Base-by-base conservation (phyloP, 2,888 invertebrate species). In the Thera obeliscata region DNA sequence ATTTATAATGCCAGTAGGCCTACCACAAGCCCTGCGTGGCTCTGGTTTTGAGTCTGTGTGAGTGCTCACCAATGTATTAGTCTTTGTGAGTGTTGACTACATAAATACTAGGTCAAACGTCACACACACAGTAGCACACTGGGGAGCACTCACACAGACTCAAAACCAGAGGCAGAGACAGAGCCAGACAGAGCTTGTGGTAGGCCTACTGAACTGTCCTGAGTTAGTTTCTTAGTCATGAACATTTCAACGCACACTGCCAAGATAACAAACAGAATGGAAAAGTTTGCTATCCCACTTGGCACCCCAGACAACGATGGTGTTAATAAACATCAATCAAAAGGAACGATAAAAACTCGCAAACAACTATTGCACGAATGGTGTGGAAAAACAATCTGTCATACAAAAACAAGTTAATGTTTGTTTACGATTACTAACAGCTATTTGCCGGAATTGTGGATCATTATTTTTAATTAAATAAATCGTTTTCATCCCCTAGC, bases 391-490 rank as follows among this genome's bases (percentile, higher is more conserved):
- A 33, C 52, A 9, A 52, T 52, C 8, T 33, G 52, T 52, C 52
- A 52, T 22, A 50, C 12, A 33, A 7, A 52, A 52, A 33, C 52
- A 52, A 52, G 67, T 64, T 69, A 63, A 69, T 60, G 56, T 59
- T 62, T 66, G 65, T 69, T 62, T 69, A 66, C 59, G 56, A 62
- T 64, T 61, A 52, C 64, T 61, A 66, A 69, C 64, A 58, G 69
- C 50, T 61, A 72, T 70, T 67, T 64, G 60, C 66, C 61, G 70
- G 72, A 73, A 67, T 55, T 69, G 22, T 64, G 71, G 64, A 71
- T 75, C 74, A 74, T 76, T 72, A 75, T 76, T 76, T 74, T 76
- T 71, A 76, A 74, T 76, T 73, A 70, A 74, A 74, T 71, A 74
- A 74, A 74, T 70, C 75, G 73, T 62, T 73, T 72, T 71, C 71